Evolutionary conservation across 2,888 invertebrate species (phyloP), one percentile per base, ranked within the genome.

Genomic region (Atrina japonica): DNA sequence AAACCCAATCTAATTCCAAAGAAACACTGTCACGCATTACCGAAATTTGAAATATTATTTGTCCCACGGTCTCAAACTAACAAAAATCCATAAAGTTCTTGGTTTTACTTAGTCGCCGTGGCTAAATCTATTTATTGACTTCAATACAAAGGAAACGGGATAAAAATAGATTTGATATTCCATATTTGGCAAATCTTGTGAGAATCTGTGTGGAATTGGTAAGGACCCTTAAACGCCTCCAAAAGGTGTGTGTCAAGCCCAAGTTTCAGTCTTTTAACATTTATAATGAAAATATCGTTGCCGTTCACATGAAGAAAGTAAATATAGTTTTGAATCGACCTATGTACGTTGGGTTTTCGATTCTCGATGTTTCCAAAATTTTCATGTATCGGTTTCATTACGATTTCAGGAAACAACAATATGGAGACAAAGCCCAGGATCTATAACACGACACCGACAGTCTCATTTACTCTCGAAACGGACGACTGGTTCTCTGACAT

Each of bases 401-500:
- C 69, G 77, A 84, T 64, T 83, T 78, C 47, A 77, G 89, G 59
- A 86, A 81, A 70, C 45, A 43, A 49, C 82, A 78, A 70, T 88
- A 86, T 76, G 77, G 58, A 2, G 18, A 30, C 1, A 63, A 63
- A 18, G 67, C 55, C 29, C 40, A 66, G 35, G 49, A 73, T 16
- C 21, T 70, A 29, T 73, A 64, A 18, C 60, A 53, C 9, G 68
- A 71, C 73, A 90, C 88, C 0, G 86, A 89, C 63, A 71, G 70
- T 61, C 67, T 86, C 3, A 70, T 77, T 16, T 83, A 80, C 66
- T 70, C 78, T 91, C 7, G 66, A 76, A 25, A 88, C 86, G 11
- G 69, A 80, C 2, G 88, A 91, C 75, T 66, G 90, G 47, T 91
- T 91, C 78, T 71, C 82, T 53, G 86, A 88, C 68, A 23, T 66